Percentiles rank a stretch among this genome's conserved stretches.
phyloP scores from a whole-genome alignment of 92 coral and sea anemone genomes.

The Phymanthus crucifer region DNA sequence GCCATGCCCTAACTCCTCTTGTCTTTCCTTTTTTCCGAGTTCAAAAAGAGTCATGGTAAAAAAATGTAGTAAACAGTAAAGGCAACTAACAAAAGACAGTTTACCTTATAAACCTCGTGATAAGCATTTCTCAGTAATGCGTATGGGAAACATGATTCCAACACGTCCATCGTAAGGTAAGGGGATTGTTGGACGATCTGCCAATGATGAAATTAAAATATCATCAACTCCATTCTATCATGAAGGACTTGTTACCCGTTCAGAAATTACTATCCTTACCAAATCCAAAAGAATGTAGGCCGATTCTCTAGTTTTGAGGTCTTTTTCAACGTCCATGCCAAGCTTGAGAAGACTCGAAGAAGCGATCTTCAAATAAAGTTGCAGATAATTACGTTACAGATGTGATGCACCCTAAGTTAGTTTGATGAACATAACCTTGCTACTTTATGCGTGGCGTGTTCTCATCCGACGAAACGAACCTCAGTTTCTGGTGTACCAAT shows the following conservation, averaged over 20 bases:
- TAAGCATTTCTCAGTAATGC: conserved; percentile 91
- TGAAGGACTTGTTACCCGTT: not conserved
- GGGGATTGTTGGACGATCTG: conserved; percentile 95
- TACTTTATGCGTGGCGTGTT: too few species aligned
- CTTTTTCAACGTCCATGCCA: conserved; percentile 95
- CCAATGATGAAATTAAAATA: not conserved
- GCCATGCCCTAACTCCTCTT: too few species aligned
- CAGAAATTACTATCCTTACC: conserved; percentile 47
- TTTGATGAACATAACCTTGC: too few species aligned
- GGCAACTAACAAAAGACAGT: not conserved
- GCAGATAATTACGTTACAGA: not conserved
- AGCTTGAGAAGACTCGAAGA: conserved; percentile 96
- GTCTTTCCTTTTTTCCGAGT: too few species aligned
- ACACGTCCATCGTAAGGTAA: conserved; percentile 93
- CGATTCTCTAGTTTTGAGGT: conserved; percentile 87
- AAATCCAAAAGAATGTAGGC: conserved; percentile 89
- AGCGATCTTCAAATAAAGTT: conserved; percentile 61
- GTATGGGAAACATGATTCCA: conserved; percentile 97
- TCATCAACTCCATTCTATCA: not conserved
- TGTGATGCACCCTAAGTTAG: too few species aligned
- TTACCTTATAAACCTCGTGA: conserved; percentile 93
- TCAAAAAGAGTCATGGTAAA: too few species aligned
- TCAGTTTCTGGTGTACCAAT: too few species aligned
- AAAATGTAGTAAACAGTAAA: too few species aligned
- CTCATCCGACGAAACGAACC: too few species aligned